phyloP scores from a whole-genome alignment of 2,113 vertebrate species.

The Gymnorhina tibicen region DNA sequence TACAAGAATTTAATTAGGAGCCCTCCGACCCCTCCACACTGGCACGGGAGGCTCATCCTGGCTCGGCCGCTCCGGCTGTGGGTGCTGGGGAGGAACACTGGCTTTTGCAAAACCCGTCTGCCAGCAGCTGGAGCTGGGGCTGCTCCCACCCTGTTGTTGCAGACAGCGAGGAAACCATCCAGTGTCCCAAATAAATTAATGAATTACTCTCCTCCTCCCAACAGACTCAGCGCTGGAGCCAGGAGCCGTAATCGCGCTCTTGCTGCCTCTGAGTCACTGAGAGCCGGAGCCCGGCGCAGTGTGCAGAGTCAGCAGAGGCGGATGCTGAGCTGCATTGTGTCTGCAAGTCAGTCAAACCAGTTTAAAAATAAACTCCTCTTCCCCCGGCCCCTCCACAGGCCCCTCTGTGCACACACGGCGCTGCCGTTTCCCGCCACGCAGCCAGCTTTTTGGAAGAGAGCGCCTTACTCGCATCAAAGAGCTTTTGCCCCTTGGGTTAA shows the following conservation, averaged over 20 bases:
- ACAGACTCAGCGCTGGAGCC: not conserved
- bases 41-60: fast-evolving
- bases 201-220: conserved; percentile 54
- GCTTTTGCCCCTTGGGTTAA: not conserved
- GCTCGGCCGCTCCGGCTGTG: fast-evolving
- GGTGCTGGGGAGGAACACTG: not conserved
- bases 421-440: not conserved
- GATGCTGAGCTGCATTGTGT: not conserved
- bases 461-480: not conserved
- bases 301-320: conserved; percentile 33
- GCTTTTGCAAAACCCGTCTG: not conserved
- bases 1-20: not conserved
- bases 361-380: conserved; percentile 19
- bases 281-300: not conserved
- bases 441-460: not conserved
- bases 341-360: conserved; percentile 11
- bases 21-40: fast-evolving
- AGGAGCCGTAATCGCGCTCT: not conserved
- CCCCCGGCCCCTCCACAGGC: not conserved
- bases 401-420: not conserved
- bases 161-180: conserved; percentile 42
- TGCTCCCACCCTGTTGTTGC: conserved; percentile 38
- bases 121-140: conserved; percentile 10
- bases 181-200: conserved; percentile 50
- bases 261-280: conserved; percentile 48